Conservation (phyloP, 2,797 vertebrate genomes). For the Prionace glauca region DNA sequence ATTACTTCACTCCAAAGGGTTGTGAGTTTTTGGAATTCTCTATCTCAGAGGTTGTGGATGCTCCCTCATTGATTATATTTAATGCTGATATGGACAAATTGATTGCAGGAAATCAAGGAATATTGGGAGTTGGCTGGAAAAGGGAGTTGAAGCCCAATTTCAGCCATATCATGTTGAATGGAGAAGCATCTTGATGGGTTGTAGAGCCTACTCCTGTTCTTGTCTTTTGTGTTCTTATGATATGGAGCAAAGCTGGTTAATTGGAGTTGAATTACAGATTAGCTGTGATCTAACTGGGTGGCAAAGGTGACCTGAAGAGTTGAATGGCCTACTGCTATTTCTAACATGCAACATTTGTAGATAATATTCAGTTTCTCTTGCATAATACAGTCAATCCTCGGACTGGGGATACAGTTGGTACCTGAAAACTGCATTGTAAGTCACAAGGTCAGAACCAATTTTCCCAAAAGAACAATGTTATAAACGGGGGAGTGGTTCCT, state of each 20-base stretch:
- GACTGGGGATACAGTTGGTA: no score
- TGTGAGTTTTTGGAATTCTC: background rate
- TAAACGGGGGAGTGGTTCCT: no score
- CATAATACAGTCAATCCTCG: no score
- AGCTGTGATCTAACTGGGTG: background rate
- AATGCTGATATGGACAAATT: no score
- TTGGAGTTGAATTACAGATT: background rate
- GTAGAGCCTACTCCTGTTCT: background rate
- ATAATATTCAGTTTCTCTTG: background rate
- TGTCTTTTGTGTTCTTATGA: background rate
- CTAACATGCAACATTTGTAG: background rate
- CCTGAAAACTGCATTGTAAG: no score
- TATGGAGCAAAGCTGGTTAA: background rate
- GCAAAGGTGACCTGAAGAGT: background rate
- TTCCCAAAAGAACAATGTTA: no score
- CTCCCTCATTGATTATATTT: background rate
- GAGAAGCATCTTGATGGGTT: background rate
- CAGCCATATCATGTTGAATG: background rate
- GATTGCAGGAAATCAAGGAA: no score
- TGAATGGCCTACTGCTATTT: background rate
- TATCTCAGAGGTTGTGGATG: background rate
- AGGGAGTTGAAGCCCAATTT: background rate
- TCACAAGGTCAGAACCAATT: no score
- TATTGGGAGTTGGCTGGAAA: background rate
- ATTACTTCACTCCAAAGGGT: background rate